A percentile compares a stretch with the other conserved stretches of the same genome.
These are phyloP conservation scores for Myotis vivesi DNA, from an alignment of 2,797 vertebrate species.

Conservation along the genomic window DNA sequence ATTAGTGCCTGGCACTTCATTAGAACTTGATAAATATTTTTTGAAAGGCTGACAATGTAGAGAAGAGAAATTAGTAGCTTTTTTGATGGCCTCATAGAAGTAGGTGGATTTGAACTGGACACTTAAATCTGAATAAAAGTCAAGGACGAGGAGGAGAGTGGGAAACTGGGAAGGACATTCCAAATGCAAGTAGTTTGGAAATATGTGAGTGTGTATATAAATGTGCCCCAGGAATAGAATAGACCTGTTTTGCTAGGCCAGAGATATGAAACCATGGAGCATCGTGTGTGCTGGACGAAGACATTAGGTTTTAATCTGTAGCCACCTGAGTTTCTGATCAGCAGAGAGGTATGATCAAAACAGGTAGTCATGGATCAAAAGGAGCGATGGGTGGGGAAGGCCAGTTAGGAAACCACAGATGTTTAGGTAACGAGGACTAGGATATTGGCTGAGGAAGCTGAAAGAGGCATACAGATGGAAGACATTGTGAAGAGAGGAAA, in stretches of 20 bases:
- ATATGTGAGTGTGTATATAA: background rate
- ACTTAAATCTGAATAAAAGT: background rate
- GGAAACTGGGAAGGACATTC: background rate
- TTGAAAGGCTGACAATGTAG: background rate
- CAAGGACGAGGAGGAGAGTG: background rate
- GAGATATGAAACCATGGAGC: background rate
- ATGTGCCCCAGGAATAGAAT: background rate
- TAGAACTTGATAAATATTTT: slow-evolving; percentile 19
- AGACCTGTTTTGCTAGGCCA: background rate
- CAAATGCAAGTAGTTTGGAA: background rate
- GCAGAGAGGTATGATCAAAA: background rate
- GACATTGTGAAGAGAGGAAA: background rate
- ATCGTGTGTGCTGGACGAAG: background rate
- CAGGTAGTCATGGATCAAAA: background rate
- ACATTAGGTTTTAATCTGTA: background rate
- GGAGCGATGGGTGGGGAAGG: background rate
- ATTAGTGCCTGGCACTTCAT: background rate
- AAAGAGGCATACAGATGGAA: background rate
- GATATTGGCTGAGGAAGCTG: background rate
- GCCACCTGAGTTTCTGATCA: background rate
- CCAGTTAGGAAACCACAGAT: background rate
- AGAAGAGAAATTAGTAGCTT: background rate
- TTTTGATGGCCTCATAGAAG: background rate
- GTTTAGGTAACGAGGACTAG: background rate
- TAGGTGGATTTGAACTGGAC: background rate